These are phyloP conservation scores for Nemurella pictetii DNA, from an alignment of 2,888 invertebrate genomes.

Conservation along the genomic window DNA sequence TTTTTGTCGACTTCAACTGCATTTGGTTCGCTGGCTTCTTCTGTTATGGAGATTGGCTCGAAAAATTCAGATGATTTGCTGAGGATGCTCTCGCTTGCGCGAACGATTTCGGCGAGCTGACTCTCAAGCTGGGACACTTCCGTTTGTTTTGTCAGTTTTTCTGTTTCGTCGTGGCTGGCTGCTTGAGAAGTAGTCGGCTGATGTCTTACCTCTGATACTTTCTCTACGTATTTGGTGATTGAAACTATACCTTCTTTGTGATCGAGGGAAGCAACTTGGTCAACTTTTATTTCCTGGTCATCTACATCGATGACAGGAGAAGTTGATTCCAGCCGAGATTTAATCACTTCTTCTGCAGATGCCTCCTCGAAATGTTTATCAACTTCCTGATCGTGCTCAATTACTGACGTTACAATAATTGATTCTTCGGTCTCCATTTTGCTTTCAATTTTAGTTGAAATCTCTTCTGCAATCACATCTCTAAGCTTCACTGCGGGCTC, in stretches of 20 bases:
- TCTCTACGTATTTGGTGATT: background rate
- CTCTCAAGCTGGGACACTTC: background rate
- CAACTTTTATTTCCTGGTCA: conserved; percentile 16
- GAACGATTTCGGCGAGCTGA: conserved; percentile 15
- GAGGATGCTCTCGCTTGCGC: conserved; percentile 5
- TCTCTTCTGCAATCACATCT: no score
- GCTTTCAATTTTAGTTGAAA: background rate
- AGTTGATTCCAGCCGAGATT: background rate
- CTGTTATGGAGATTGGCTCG: background rate
- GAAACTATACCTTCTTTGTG: background rate
- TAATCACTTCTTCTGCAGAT: background rate
- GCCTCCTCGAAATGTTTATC: background rate
- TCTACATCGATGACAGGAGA: conserved; percentile 32
- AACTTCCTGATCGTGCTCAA: background rate
- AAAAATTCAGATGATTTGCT: background rate
- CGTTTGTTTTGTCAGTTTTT: conserved; percentile 29
- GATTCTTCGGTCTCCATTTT: background rate
- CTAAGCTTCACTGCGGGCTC: background rate
- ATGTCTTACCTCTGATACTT: background rate
- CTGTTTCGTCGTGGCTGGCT: conserved; percentile 40
- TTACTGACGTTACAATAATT: background rate
- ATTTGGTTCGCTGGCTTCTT: background rate
- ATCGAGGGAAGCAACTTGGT: background rate
- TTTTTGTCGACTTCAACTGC: background rate
- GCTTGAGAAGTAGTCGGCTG: no score